These are phyloP conservation scores for Spialia ferax DNA, from an alignment of 2,888 invertebrate genomes.

Conservation along the genomic window DNA sequence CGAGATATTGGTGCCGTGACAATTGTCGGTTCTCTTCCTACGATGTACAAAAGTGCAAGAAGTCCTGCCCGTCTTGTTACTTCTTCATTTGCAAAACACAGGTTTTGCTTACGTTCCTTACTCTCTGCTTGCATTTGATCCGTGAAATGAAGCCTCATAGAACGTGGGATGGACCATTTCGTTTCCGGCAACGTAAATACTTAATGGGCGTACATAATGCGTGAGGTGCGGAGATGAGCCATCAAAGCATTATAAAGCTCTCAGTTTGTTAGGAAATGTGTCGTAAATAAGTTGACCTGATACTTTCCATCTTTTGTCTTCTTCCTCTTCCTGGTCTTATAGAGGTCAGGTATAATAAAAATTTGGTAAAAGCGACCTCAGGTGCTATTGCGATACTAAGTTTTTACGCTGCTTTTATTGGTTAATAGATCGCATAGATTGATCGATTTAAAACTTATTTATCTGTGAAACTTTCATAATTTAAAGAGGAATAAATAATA, in stretches of 20 bases:
- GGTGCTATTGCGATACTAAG: no score
- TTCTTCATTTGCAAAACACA: neutral
- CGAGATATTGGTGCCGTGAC: neutral
- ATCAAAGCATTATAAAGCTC: slow-evolving; percentile 1
- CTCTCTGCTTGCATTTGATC: neutral
- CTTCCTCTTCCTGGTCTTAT: neutral
- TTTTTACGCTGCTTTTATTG: no score
- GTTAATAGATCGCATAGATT: no score
- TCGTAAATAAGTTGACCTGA: slow-evolving; percentile 1
- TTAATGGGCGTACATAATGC: slow-evolving; percentile 7
- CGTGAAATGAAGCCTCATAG: neutral
- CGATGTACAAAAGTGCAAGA: neutral
- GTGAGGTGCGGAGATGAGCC: slow-evolving; percentile 1
- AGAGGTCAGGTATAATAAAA: no score
- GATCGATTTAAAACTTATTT: no score
- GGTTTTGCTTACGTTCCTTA: neutral
- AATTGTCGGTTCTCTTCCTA: no score
- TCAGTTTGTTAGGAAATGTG: slow-evolving; percentile 2
- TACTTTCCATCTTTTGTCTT: neutral
- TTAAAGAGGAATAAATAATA: no score
- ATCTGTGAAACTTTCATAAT: no score
- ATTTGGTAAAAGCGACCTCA: no score
- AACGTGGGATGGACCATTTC: neutral
- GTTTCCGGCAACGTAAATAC: slow-evolving; percentile 3
- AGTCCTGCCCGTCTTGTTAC: neutral